phyloP scores from a whole-genome alignment of 2,797 vertebrate genomes.

The Danio tinwini region DNA sequence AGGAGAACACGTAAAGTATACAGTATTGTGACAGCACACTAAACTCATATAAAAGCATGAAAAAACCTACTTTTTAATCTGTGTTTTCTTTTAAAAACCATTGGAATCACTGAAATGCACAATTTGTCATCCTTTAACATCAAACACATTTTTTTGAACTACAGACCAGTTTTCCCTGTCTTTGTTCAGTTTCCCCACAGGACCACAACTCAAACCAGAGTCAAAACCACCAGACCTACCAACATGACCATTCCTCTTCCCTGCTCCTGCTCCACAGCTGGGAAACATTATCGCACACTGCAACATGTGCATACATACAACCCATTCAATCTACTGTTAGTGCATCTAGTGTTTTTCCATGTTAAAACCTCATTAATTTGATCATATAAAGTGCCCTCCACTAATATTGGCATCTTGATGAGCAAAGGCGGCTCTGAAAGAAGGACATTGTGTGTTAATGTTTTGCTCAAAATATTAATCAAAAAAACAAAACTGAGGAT shows the following conservation, averaged over 20 bases:
- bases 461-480: no score
- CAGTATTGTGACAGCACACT: background rate
- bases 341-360: conserved; percentile 35
- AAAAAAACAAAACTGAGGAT: no score
- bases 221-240: conserved; percentile 47
- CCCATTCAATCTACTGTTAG: conserved; percentile 33
- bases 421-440: no score
- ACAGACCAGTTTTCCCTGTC: conserved; percentile 37
- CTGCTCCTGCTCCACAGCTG: conserved; percentile 55
- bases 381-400: background rate
- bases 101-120: conserved; percentile 8
- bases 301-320: conserved; percentile 44
- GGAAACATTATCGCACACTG: conserved; percentile 55
- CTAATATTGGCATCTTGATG: no score
- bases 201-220: conserved; percentile 50
- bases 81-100: conserved; percentile 21
- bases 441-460: no score
- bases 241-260: conserved; percentile 40
- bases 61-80: conserved; percentile 28
- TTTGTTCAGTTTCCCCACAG: conserved; percentile 51
- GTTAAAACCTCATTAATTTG: conserved; percentile 44
- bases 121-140: conserved; percentile 42
- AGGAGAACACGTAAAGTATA: background rate
- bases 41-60: background rate
- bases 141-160: conserved; percentile 43